Conservation (phyloP, 2,113 vertebrate genomes). For the Ondatra zibethicus region DNA sequence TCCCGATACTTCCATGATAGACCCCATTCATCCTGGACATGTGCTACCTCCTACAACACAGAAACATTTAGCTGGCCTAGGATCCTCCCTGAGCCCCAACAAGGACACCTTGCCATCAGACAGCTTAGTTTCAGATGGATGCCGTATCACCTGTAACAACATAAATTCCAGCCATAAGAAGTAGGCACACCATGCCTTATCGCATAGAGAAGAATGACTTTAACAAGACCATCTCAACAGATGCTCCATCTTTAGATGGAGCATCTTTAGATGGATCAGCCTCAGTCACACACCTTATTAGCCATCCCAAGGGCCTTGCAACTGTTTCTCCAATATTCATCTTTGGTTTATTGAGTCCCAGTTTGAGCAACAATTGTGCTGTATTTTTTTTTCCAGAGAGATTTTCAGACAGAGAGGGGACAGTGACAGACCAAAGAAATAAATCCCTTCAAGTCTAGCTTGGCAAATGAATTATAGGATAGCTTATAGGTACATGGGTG, state of each 20-base stretch:
- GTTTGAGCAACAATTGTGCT: background rate
- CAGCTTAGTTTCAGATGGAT: background rate
- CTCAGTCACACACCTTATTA: background rate
- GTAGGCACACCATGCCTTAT: background rate
- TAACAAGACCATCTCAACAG: too few relatives aligned
- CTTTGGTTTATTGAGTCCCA: background rate
- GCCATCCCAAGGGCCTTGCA: background rate
- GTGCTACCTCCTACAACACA: background rate
- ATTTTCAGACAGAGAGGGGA: too few relatives aligned
- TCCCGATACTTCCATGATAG: background rate
- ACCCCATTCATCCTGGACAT: background rate
- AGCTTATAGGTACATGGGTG: background rate
- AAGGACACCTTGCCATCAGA: background rate
- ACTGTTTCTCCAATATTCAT: background rate
- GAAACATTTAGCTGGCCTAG: too few relatives aligned
- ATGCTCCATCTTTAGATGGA: background rate
- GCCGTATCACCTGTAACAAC: background rate
- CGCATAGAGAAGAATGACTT: background rate
- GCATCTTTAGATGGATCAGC: background rate
- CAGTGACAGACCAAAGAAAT: background rate
- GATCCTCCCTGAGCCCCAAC: background rate
- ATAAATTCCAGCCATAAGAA: background rate
- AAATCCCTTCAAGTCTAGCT: accelerated
- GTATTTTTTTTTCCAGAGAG: background rate
- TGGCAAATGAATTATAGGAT: background rate